Conservation (phyloP, 2,888 invertebrate genomes). For the Rhagium mordax region DNA sequence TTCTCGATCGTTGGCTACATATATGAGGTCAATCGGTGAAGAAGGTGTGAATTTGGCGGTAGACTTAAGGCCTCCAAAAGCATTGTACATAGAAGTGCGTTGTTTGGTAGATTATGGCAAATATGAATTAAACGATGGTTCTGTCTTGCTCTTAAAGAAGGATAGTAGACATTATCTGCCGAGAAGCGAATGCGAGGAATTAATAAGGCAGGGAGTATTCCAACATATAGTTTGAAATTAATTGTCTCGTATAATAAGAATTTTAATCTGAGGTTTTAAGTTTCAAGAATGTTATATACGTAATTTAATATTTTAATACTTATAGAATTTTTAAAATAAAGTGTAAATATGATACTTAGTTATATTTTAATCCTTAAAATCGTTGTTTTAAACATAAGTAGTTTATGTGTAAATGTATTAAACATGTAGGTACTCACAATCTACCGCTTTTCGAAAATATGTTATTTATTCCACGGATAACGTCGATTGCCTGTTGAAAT, state of each 20-base stretch:
- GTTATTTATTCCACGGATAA: too few species aligned
- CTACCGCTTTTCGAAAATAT: too few species aligned
- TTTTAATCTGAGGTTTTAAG: too few species aligned
- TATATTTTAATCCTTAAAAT: too few species aligned
- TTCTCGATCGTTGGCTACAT: slow-evolving; percentile 86
- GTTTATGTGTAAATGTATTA: too few species aligned
- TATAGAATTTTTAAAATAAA: too few species aligned
- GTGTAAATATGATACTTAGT: too few species aligned
- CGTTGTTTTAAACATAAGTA: too few species aligned
- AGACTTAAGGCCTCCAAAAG: slow-evolving; percentile 92
- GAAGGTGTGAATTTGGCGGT: slow-evolving; percentile 90
- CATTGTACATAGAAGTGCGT: slow-evolving; percentile 92
- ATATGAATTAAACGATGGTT: slow-evolving; percentile 95
- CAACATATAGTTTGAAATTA: slow-evolving; percentile 76
- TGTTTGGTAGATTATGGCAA: slow-evolving; percentile 94
- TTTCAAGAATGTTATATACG: too few species aligned
- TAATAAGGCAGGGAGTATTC: slow-evolving; percentile 91
- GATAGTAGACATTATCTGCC: slow-evolving; percentile 94
- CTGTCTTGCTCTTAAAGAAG: slow-evolving; percentile 88
- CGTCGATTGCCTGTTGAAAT: too few species aligned
- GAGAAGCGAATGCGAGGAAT: slow-evolving; percentile 89
- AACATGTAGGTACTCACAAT: too few species aligned
- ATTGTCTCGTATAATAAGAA: background rate
- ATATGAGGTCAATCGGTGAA: slow-evolving; percentile 91
- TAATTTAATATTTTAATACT: background rate